Conservation (phyloP, 2,113 vertebrate species). For the Pholis gunnellus region DNA sequence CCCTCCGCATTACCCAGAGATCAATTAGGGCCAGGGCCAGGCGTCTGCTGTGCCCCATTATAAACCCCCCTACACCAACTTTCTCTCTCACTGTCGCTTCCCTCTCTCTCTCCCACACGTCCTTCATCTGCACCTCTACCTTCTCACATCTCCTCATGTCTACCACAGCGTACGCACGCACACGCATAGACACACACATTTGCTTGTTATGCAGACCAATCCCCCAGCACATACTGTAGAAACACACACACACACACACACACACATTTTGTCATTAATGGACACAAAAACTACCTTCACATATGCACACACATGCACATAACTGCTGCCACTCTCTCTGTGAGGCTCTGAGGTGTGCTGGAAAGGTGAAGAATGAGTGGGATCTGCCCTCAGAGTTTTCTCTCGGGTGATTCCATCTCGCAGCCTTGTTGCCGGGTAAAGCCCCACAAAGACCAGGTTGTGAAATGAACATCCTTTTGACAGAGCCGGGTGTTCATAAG, state of each 20-base stretch:
- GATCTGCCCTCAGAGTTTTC: slow-evolving; percentile 43
- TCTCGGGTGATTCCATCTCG: slow-evolving; percentile 35
- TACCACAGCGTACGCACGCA: slow-evolving; percentile 6
- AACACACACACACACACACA: background rate
- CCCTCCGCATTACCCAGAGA: slow-evolving; percentile 84
- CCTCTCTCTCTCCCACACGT: slow-evolving; percentile 49
- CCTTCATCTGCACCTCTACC: slow-evolving; percentile 46
- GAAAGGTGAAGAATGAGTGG: slow-evolving; percentile 52
- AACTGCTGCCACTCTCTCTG: slow-evolving; percentile 41
- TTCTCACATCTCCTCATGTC: slow-evolving; percentile 45
- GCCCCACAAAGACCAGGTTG: slow-evolving; percentile 62
- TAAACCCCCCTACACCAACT: slow-evolving; percentile 56
- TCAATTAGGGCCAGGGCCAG: slow-evolving; percentile 82
- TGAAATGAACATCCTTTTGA: slow-evolving; percentile 69
- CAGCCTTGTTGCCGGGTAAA: slow-evolving; percentile 64
- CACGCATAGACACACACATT: background rate
- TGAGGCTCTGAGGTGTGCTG: slow-evolving; percentile 40
- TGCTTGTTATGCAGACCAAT: slow-evolving; percentile 25
- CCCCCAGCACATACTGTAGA: slow-evolving; percentile 1
- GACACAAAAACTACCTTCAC: slow-evolving; percentile 25
- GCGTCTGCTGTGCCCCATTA: slow-evolving; percentile 69
- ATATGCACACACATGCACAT: slow-evolving; percentile 40
- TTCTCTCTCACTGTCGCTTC: slow-evolving; percentile 42
- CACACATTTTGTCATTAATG: background rate
- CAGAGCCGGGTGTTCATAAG: slow-evolving; percentile 54